A percentile compares a stretch with the other conserved stretches of the same genome.
Evolutionary conservation across 2,113 vertebrate species (phyloP).

Genomic region (Pardalotus punctatus): DNA sequence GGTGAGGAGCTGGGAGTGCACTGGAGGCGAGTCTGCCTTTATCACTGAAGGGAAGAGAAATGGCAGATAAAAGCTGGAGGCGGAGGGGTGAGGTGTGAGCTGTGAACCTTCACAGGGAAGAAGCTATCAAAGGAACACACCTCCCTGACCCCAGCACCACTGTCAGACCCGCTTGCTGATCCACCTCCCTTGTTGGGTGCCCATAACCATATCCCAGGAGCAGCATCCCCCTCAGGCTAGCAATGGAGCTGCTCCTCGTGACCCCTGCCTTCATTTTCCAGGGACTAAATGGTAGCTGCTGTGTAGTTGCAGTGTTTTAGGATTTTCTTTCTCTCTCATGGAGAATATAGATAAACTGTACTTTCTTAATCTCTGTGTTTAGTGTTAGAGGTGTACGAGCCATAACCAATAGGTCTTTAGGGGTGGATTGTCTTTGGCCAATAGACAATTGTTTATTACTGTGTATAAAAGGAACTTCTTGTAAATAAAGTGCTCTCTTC

Average conservation of each 20-base stretch:
- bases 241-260: background rate
- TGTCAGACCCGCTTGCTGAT: background rate
- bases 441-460: too few relatives aligned
- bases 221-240: background rate
- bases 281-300: background rate
- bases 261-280: background rate
- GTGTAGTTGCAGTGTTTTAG: too few relatives aligned
- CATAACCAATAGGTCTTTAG: too few relatives aligned
- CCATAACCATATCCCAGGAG: background rate
- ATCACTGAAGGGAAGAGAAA: background rate
- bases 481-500: too few relatives aligned
- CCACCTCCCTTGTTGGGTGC: background rate
- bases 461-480: too few relatives aligned
- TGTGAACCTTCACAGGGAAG: background rate
- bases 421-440: too few relatives aligned
- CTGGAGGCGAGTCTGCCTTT: background rate
- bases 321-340: too few relatives aligned
- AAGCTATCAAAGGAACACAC: background rate
- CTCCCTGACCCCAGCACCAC: background rate
- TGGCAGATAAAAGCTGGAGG: background rate
- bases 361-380: too few relatives aligned
- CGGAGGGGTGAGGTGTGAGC: background rate
- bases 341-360: too few relatives aligned
- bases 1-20: background rate
- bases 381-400: too few relatives aligned